Conservation (phyloP, 1,140 invertebrate genomes). For the Patella vulgata region DNA sequence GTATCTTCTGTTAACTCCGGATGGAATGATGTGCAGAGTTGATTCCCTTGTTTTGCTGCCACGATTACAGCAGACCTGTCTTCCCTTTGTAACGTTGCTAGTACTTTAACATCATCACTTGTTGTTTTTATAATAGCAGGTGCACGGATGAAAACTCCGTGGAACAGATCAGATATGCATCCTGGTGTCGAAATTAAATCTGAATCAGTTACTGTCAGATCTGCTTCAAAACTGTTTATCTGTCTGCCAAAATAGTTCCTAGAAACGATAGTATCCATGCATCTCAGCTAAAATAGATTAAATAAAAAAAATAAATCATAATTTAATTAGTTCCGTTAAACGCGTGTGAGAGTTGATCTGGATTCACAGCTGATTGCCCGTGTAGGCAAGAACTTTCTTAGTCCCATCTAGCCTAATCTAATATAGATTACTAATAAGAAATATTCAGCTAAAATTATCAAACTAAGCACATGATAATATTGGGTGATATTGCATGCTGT, state of each 20-base stretch:
- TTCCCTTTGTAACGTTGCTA: constrained; percentile 37
- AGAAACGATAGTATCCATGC: constrained; percentile 49
- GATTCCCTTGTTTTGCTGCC: constrained; percentile 49
- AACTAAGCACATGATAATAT: too few relatives aligned
- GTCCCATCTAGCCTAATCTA: too few relatives aligned
- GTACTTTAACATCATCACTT: constrained; percentile 34
- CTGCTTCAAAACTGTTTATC: constrained; percentile 54
- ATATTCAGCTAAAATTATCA: too few relatives aligned
- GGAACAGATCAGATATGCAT: constrained; percentile 25
- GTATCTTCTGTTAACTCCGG: constrained; percentile 57
- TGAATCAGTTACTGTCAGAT: constrained; percentile 37
- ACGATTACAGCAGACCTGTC: constrained; percentile 37
- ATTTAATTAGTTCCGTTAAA: not conserved
- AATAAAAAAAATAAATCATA: constrained; percentile 13
- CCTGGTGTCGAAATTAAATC: constrained; percentile 11
- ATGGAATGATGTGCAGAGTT: constrained; percentile 57
- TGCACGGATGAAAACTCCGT: constrained; percentile 57
- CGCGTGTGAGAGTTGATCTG: not conserved
- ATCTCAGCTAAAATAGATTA: constrained; percentile 43
- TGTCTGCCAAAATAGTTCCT: constrained; percentile 58
- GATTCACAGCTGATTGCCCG: not conserved
- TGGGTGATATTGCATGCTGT: too few relatives aligned
- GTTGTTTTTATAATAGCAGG: constrained; percentile 46
- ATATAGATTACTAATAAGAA: too few relatives aligned
- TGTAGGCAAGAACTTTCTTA: not conserved